Conservation (phyloP, 92 coral and sea anemone genomes). For the Pocillopora meandrina region DNA sequence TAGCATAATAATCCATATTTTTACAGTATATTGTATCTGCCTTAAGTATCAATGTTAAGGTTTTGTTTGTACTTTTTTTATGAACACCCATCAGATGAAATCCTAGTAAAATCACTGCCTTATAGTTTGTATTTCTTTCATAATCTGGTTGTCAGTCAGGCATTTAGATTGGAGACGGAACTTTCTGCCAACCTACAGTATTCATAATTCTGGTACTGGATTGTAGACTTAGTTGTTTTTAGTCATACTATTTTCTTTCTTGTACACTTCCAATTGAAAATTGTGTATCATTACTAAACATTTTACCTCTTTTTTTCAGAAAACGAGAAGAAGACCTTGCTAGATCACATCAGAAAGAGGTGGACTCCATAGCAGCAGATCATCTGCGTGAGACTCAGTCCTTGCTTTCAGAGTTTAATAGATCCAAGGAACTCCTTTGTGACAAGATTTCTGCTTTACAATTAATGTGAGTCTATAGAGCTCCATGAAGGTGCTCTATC, state of each 20-base stretch:
- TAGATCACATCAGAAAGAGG: conserved; percentile 83
- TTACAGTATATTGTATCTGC: not conserved
- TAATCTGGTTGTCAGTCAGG: too few relatives aligned
- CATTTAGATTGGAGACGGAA: too few relatives aligned
- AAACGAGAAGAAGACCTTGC: conserved; percentile 92
- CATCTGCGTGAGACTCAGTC: conserved; percentile 88
- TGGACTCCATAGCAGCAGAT: conserved; percentile 78
- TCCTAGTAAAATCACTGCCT: too few relatives aligned
- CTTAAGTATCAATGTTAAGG: too few relatives aligned
- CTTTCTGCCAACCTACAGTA: too few relatives aligned
- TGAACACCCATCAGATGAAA: too few relatives aligned
- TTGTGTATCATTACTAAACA: not conserved
- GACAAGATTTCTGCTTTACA: conserved; percentile 97
- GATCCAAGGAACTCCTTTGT: conserved; percentile 89
- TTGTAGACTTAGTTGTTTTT: too few relatives aligned
- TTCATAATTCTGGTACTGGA: too few relatives aligned
- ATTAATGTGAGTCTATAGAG: conserved; percentile 71
- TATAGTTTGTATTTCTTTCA: too few relatives aligned
- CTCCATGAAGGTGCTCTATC: not conserved
- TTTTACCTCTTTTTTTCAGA: conserved; percentile 36
- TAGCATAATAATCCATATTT: not conserved
- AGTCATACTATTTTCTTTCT: too few relatives aligned
- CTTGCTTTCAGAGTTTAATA: conserved; percentile 83
- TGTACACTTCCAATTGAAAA: too few relatives aligned
- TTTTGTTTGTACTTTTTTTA: too few relatives aligned